Evolutionary conservation across 23 tunicate genomes (phyloP), one percentile per base, ranked within the genome.

Genomic region (Ciona savignyi): DNA sequence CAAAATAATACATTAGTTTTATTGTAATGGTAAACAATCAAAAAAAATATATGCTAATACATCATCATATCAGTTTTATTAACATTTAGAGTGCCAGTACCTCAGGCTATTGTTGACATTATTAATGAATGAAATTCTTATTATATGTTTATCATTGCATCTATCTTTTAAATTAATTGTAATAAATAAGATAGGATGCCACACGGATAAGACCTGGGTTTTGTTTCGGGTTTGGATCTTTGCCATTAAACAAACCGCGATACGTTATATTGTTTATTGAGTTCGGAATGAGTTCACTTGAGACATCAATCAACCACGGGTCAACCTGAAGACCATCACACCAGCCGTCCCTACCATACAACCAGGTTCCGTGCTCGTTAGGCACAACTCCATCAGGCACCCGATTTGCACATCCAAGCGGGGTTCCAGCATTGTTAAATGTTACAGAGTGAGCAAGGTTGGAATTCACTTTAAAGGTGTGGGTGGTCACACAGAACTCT

Each of bases 311-410:
- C 72, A 74, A 34, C 86, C 86, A 81, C 29, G 86, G 86, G 19
- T 81, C 60, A 19, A 81, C 86, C 32, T 74, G 86, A 67, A 48
- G 74, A 27, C 86, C 86, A 60, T 81, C 86, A 35, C 86, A 81
- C 86, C 86, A 81, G 20, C 86, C 86, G 74, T 74, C 86, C 49
- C 86, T 42, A 51, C 86, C 86, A 67, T 81, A 81, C 80, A 81
- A 51, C 86, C 86, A 81, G n/a, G 86, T 81, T 1, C 86, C 86
- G 48, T 81, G 86, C 60, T 81, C 86, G 34, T 81, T 81, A 20
- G 86, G 86, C 21, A 81, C 86, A 1, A 74, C 86, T 6, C 86
- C 86, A 23, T 81, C 33, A 1, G 79, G 74, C 28, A 81, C 86
- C 6, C 75, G 67, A 4, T 81, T 74, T 51, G 86, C 80, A 81